Percentiles rank a stretch among this genome's conserved stretches.
phyloP scores from a whole-genome alignment of 2,888 invertebrate genomes.

The Morpho deidamia region DNA sequence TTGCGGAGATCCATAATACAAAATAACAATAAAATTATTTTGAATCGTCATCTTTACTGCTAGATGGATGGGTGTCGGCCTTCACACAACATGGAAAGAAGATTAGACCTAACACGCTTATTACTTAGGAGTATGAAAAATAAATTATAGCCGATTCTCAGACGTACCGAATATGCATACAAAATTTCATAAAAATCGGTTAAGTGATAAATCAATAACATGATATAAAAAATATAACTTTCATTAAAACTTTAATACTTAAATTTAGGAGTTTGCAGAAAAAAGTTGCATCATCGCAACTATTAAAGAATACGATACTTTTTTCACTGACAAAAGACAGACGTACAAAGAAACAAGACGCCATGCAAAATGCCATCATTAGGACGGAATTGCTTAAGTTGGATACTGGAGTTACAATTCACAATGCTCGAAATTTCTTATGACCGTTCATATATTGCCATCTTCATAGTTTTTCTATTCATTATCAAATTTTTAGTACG shows the following conservation, averaged over 20 bases:
- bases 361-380: slow-evolving; percentile 23
- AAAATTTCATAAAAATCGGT: no score
- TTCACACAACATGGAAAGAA: no score
- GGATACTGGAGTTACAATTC: slow-evolving; percentile 21
- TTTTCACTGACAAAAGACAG: slow-evolving; percentile 16
- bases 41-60: no score
- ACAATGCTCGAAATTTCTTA: slow-evolving; percentile 23
- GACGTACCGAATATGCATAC: no score
- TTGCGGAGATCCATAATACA: no score
- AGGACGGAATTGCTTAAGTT: slow-evolving; percentile 25
- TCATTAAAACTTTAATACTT: neutral
- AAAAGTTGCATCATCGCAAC: slow-evolving; percentile 1
- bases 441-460: slow-evolving; percentile 16
- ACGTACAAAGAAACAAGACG: slow-evolving; percentile 21
- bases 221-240: neutral
- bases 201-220: no score
- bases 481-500: no score
- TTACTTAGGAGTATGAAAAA: no score
- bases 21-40: no score
- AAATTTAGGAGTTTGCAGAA: neutral
- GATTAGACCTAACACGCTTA: no score
- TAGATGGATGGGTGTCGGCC: no score
- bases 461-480: neutral
- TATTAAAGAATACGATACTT: slow-evolving; percentile 4
- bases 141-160: no score